Evolutionary conservation across 2,797 vertebrate species (phyloP).

Genomic region (Anguilla anguilla): DNA sequence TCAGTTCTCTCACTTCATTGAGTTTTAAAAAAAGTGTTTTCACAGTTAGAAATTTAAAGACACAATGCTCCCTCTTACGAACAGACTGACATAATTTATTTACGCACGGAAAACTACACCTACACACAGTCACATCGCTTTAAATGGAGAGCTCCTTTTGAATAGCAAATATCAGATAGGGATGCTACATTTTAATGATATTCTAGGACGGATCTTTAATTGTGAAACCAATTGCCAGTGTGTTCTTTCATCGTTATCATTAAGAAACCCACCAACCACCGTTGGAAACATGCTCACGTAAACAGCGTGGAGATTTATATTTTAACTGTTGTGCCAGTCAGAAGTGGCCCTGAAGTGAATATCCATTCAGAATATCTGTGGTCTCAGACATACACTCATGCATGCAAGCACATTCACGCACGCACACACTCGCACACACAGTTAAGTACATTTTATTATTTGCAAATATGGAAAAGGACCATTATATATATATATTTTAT

Average conservation of each 20-base stretch:
- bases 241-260: too few species aligned
- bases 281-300: too few species aligned
- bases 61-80: background rate
- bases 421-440: too few species aligned
- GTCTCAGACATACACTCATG: too few species aligned
- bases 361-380: too few species aligned
- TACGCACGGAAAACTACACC: background rate
- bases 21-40: constrained; percentile 5
- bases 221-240: background rate
- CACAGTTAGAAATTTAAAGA: background rate
- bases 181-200: background rate
- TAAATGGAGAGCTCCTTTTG: background rate
- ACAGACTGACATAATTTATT: background rate
- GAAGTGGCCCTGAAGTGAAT: too few species aligned
- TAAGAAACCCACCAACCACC: too few species aligned
- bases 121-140: background rate
- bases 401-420: too few species aligned
- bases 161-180: background rate
- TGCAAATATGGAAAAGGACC: too few species aligned
- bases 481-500: background rate
- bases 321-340: too few species aligned
- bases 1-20: background rate
- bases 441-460: too few species aligned
- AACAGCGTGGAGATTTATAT: too few species aligned
- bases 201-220: background rate